Evolutionary conservation across 2,797 vertebrate species (phyloP).

Genomic region (Fundulus diaphanus): DNA sequence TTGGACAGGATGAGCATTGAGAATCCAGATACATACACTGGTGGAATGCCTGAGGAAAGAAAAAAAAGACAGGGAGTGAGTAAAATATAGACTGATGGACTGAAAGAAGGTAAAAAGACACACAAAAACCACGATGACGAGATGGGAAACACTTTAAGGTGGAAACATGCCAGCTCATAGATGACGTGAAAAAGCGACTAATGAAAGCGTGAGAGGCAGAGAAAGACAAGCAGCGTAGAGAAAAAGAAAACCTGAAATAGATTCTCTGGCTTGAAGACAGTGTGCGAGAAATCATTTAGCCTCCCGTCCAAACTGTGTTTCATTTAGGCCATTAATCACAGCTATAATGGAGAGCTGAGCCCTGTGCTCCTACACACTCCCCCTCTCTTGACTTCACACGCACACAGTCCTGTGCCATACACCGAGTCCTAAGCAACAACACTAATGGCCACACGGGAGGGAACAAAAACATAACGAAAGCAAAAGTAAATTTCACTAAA

Average conservation of each 20-base stretch:
- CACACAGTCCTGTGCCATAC: slow-evolving; percentile 20
- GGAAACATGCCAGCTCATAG: slow-evolving; percentile 34
- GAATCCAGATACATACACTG: slow-evolving; percentile 22
- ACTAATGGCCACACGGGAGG: slow-evolving; percentile 40
- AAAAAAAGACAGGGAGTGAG: slow-evolving; percentile 17
- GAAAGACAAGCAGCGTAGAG: slow-evolving; percentile 6
- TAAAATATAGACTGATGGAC: slow-evolving; percentile 22
- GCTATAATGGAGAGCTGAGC: slow-evolving; percentile 57
- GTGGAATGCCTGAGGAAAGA: not conserved
- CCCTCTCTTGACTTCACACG: slow-evolving; percentile 35
- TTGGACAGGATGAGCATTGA: slow-evolving; percentile 30
- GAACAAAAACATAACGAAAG: slow-evolving; percentile 38
- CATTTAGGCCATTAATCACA: slow-evolving; percentile 69
- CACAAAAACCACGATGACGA: slow-evolving; percentile 30
- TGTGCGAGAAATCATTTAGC: slow-evolving; percentile 57
- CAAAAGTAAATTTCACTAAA: slow-evolving; percentile 27
- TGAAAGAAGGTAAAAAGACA: no score
- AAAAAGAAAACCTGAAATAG: slow-evolving; percentile 38
- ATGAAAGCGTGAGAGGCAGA: slow-evolving; percentile 33
- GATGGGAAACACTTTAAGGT: slow-evolving; percentile 9
- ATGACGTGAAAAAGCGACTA: slow-evolving; percentile 25
- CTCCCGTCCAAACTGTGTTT: slow-evolving; percentile 55
- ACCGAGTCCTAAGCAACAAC: slow-evolving; percentile 36
- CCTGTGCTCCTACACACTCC: slow-evolving; percentile 32
- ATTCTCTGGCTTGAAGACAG: slow-evolving; percentile 50